Evolutionary conservation across 2,888 invertebrate species (phyloP).

Genomic region (Tridacna crocea): DNA sequence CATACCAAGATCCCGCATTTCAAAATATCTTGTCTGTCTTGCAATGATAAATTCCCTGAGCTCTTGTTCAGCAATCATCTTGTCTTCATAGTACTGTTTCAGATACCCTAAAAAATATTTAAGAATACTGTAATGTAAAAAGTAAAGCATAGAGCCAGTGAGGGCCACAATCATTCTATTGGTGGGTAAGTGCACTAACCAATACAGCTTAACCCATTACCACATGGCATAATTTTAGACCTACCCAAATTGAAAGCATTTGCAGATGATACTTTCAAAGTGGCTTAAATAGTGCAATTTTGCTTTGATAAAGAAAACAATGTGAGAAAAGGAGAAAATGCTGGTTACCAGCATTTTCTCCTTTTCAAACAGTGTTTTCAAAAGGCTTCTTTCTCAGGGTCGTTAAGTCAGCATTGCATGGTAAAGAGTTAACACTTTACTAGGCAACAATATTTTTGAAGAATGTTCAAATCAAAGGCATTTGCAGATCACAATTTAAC

Average conservation of each 20-base stretch:
- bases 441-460: too few species aligned
- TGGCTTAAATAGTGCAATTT: too few species aligned
- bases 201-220: not conserved
- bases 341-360: not conserved
- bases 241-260: not conserved
- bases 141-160: too few species aligned
- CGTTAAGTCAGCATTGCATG: too few species aligned
- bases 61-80: constrained; percentile 23
- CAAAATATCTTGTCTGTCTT: not conserved
- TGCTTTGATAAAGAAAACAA: not conserved
- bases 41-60: constrained; percentile 10
- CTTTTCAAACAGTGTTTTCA: not conserved
- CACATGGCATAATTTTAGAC: not conserved
- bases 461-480: too few species aligned
- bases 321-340: not conserved
- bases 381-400: too few species aligned
- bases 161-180: too few species aligned
- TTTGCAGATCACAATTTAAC: too few species aligned
- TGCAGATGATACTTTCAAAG: not conserved
- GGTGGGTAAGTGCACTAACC: too few species aligned
- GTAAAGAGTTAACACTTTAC: too few species aligned
- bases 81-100: constrained; percentile 1
- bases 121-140: too few species aligned
- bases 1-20: constrained; percentile 11
- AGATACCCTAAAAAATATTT: constrained; percentile 4